Percentiles rank a stretch among this genome's conserved stretches.
Conservation (phyloP, 2,797 vertebrate genomes). For the Rhincodon typus region DNA sequence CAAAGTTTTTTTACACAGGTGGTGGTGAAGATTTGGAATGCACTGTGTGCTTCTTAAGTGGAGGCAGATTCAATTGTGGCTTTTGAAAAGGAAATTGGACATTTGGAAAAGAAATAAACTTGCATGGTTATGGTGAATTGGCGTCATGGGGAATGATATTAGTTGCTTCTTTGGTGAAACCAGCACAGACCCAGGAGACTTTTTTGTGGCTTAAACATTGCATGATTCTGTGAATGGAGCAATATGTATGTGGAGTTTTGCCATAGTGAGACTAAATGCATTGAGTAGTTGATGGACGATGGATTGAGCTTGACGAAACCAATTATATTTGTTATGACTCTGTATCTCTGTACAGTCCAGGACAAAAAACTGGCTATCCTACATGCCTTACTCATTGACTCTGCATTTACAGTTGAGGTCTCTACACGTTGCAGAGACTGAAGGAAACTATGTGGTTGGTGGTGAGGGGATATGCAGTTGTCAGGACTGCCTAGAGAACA, state of each 20-base stretch:
- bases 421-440: not conserved
- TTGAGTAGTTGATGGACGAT: not conserved
- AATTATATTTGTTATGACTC: not conserved
- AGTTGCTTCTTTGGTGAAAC: not conserved
- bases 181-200: not conserved
- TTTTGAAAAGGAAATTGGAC: not conserved
- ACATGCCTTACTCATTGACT: not conserved
- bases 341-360: not conserved
- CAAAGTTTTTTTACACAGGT: too few relatives aligned
- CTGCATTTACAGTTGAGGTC: not conserved
- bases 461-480: not conserved
- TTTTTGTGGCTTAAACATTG: not conserved
- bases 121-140: not conserved
- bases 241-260: not conserved
- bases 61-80: too few relatives aligned
- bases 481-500: too few relatives aligned
- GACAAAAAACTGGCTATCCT: not conserved
- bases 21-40: too few relatives aligned
- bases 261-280: not conserved
- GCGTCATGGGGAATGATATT: not conserved
- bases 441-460: not conserved
- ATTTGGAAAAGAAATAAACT: not conserved
- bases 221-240: not conserved
- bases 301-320: not conserved
- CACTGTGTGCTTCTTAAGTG: too few relatives aligned